Base-by-base conservation (phyloP, 2,888 invertebrate genomes). In the Dromius quadrimaculatus region DNA sequence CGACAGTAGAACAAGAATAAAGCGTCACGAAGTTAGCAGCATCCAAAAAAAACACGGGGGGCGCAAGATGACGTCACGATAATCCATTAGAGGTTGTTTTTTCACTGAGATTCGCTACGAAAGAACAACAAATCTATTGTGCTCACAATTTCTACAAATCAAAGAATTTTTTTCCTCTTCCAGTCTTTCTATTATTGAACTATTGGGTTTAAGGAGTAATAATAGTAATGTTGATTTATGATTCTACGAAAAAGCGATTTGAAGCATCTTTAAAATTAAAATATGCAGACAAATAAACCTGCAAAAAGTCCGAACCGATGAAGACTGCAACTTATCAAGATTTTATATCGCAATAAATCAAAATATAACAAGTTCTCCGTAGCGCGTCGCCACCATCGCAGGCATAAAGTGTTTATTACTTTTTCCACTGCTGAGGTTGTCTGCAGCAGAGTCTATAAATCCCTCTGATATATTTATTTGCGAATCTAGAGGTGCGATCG, bases 101-200 rank as follows among this genome's bases (percentile, higher is more conserved):
- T 68, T 68, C 43, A 13, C 43, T 19, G 41, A 32, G 59, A 59
- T 43, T 47, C 65, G 65, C 23, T 38, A 68, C 68, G 59, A 68
- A 68, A 59, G 68, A 59, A 19, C 68, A 34, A 68, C 68, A 68
- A 68, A 68, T 68, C 68, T 59, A 59, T 68, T 68, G 61, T 11
- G n/a, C 9, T n/a, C n/a, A n/a, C n/a, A n/a, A n/a, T n/a, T n/a
- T n/a, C n/a, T n/a, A n/a, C n/a, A n/a, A n/a, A n/a, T n/a, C n/a
- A n/a, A n/a, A n/a, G n/a, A n/a, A n/a, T n/a, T n/a, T n/a, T n/a
- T n/a, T n/a, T n/a, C n/a, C n/a, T n/a, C n/a, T n/a, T n/a, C n/a
- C n/a, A n/a, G n/a, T n/a, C n/a, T n/a, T n/a, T n/a, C n/a, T n/a
- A n/a, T n/a, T n/a, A n/a, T n/a, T n/a, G n/a, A n/a, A n/a, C n/a